Evolutionary conservation across 2,113 vertebrate genomes (phyloP), one percentile per base, ranked within the genome.

Genomic region (Lucifuga dentata): DNA sequence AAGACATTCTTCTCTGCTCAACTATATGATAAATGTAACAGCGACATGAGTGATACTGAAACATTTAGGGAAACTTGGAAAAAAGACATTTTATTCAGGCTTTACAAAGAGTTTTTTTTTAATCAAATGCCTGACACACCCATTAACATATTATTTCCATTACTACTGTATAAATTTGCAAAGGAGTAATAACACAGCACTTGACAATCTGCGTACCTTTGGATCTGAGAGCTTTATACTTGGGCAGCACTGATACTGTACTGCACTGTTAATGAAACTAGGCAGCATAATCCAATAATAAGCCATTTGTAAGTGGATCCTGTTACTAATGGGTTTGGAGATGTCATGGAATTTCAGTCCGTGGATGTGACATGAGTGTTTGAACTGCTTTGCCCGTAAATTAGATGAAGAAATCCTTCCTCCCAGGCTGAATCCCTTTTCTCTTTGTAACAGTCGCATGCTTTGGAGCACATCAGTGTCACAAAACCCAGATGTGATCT

Each of bases 241-340:
- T 16, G 49, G 68, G 24, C 29, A 58, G n/a, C 21, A 39, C 55
- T 41, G 48, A 68, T 20, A 38, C 51, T 33, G 57, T 10, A 21
- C 53, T 39, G 50, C 40, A 33, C 39, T 48, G 38, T 64, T 71
- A 66, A 79, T 80, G 56, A 76, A 64, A 76, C 59, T 24, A 50
- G 38, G 57, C 48, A 49, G 20, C 49, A 41, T 48, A 53, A 74
- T 69, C 36, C 21, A 85, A 79, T 78, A 81, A 73, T 26, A 40
- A 79, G 51, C 11, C 32, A 49, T 75, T 84, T 48, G 20, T 8
- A 17, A 69, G 41, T 57, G 41, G 62, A 68, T 75, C 0, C 9
- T 65, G 67, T 79, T 77, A 73, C 70, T 82, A 84, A 87, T 80
- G 70, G 68, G 56, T 45, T 67, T 49, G 36, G 46, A 55, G 23